Evolutionary conservation across 2,797 vertebrate species (phyloP).

Genomic region (Taenioides sp.): DNA sequence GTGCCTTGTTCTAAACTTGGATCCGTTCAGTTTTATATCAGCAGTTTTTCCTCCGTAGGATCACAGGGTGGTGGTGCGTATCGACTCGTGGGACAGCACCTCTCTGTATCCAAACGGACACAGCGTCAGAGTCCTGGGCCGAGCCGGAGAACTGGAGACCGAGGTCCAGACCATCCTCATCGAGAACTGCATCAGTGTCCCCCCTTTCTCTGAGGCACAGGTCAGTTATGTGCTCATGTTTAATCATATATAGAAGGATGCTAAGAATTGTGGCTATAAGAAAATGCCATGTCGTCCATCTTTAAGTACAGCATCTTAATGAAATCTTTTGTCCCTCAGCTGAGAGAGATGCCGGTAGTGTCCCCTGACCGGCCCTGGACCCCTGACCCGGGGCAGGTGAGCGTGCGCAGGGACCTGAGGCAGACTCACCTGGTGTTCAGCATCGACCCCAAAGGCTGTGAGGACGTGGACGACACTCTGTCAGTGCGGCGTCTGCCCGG

Average conservation of each 20-base stretch:
- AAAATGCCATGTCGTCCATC: neutral
- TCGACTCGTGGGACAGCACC: slow-evolving; percentile 92
- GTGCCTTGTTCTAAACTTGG: neutral
- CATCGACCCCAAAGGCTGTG: slow-evolving; percentile 93
- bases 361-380: slow-evolving; percentile 83
- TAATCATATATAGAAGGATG: too few species aligned
- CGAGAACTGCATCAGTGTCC: slow-evolving; percentile 89
- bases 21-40: neutral
- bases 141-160: slow-evolving; percentile 89
- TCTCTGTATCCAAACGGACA: slow-evolving; percentile 94
- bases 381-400: slow-evolving; percentile 74
- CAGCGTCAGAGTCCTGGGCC: slow-evolving; percentile 90
- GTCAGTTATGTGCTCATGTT: slow-evolving; percentile 59
- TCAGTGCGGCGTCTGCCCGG: slow-evolving; percentile 79
- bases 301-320: neutral
- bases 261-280: neutral
- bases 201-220: slow-evolving; percentile 94
- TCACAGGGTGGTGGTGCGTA: slow-evolving; percentile 87
- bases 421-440: slow-evolving; percentile 90
- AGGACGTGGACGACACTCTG: slow-evolving; percentile 93
- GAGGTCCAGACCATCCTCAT: slow-evolving; percentile 92
- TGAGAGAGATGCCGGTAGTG: slow-evolving; percentile 88
- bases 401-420: slow-evolving; percentile 80
- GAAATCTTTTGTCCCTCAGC: slow-evolving; percentile 63
- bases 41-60: slow-evolving; percentile 71